Evolutionary conservation across 2,888 invertebrate genomes (phyloP), one percentile per base, ranked within the genome.

Genomic region (Quadroppia sp.): DNA sequence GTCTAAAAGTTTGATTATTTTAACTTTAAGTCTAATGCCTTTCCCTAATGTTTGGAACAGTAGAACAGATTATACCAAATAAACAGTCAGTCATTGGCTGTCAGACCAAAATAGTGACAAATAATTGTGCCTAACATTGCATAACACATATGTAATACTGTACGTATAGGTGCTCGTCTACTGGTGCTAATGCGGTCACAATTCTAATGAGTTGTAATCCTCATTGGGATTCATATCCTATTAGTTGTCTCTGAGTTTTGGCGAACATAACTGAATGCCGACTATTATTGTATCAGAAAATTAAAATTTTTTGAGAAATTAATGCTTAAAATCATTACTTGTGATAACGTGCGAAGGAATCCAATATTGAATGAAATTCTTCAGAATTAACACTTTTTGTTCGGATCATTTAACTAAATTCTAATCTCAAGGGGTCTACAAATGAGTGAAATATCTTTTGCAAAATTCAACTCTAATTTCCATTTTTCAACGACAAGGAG

Each of bases 21-120:
- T 69, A 40, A 69, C 40, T 69, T 13, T 25, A 40, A n/a, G 0
- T 42, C 28, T 69, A 69, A 69, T 69, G 69, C 45, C 25, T 69
- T 69, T 69, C 69, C 25, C 69, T 69, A 42, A 69, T 69, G 69
- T 69, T 64, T 69, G 69, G 45, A 42, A 69, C 42, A 40, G n/a
- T n/a, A 69, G 45, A 69, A 69, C 40, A 69, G 69, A 69, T 69
- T 42, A 69, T n/a, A 59, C 23, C 20, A 69, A 69, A 69, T 69
- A 69, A 69, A 69, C 45, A 69, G 0, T 1, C 45, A 45, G 42
- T 25, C 69, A 25, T 69, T 42, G 69, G 30, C 2, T 28, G 20
- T 15, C 56, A 56, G 56, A 56, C 56, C 25, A 36, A 40, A 64
- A 64, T 9, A 30, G n/a, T 36, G 36, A 40, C 64, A 64, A 64